Evolutionary conservation across 2,888 invertebrate genomes (phyloP).

Genomic region (Orthosia cruda): DNA sequence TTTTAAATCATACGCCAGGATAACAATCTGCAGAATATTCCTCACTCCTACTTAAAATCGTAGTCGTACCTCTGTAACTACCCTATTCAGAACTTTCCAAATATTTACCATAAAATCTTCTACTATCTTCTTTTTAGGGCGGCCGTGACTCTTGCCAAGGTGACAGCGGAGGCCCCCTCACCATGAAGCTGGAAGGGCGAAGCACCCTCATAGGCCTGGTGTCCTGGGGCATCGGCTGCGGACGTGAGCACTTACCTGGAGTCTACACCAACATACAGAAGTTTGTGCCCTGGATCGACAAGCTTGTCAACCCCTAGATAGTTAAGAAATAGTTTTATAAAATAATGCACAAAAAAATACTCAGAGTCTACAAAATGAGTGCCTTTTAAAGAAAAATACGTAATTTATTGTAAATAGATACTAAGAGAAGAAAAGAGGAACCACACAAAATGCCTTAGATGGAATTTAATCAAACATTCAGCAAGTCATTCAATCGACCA

Average conservation of each 20-base stretch:
- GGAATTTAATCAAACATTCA: neutral
- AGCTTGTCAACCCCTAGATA: conserved; percentile 92
- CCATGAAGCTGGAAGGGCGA: conserved; percentile 96
- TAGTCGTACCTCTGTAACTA: no score
- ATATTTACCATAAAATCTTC: neutral
- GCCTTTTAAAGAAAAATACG: neutral
- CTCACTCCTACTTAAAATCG: no score
- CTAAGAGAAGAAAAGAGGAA: neutral
- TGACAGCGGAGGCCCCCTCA: conserved; percentile 97
- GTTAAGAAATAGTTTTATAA: neutral
- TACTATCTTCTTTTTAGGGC: conserved; percentile 84
- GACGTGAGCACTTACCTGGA: conserved; percentile 97
- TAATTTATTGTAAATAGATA: neutral
- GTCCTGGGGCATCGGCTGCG: conserved; percentile 98
- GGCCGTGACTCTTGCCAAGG: conserved; percentile 95
- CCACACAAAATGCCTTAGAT: neutral
- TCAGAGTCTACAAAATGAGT: neutral
- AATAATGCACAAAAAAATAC: neutral
- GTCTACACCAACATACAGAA: conserved; percentile 98
- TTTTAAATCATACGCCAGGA: no score
- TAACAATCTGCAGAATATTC: no score
- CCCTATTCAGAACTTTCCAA: no score
- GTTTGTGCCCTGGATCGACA: conserved; percentile 98
- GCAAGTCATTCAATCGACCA: neutral
- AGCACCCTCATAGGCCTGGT: conserved; percentile 97